These are phyloP conservation scores for Triplophysa rosa DNA, from an alignment of 2,113 vertebrate species.

Conservation along the genomic window DNA sequence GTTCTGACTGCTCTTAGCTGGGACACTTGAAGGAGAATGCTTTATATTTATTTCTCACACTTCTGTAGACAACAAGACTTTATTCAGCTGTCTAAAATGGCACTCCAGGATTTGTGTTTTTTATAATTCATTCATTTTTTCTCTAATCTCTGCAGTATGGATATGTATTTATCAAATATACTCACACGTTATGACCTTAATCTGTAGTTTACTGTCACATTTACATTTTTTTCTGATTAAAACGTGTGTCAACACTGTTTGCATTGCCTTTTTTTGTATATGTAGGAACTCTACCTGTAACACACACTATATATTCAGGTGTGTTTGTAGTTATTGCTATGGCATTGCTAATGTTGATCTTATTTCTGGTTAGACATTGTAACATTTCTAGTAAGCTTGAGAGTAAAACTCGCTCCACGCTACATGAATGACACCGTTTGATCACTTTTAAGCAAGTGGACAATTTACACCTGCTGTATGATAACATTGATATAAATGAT, in stretches of 20 bases:
- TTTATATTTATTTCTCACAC: constrained; percentile 28
- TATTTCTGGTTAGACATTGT: too few species aligned
- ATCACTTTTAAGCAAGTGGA: too few species aligned
- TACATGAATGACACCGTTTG: too few species aligned
- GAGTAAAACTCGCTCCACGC: too few species aligned
- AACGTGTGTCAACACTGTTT: constrained; percentile 18
- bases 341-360: too few species aligned
- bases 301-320: neutral
- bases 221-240: constrained; percentile 41
- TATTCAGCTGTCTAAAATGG: neutral
- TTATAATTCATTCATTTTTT: constrained; percentile 4
- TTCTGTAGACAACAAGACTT: neutral
- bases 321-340: too few species aligned
- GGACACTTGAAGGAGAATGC: too few species aligned
- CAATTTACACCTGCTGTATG: too few species aligned
- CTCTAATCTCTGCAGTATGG: constrained; percentile 21
- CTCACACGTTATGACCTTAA: constrained; percentile 25
- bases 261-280: constrained; percentile 8
- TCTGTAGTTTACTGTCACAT: constrained; percentile 32
- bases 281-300: too few species aligned
- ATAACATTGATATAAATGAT: too few species aligned
- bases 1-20: too few species aligned
- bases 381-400: too few species aligned
- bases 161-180: constrained; percentile 56
- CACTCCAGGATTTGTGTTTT: neutral